A percentile compares a stretch with the other conserved stretches of the same genome.
phyloP scores from a whole-genome alignment of 2,888 invertebrate genomes.

The Amblyjoppa fuscipennis region DNA sequence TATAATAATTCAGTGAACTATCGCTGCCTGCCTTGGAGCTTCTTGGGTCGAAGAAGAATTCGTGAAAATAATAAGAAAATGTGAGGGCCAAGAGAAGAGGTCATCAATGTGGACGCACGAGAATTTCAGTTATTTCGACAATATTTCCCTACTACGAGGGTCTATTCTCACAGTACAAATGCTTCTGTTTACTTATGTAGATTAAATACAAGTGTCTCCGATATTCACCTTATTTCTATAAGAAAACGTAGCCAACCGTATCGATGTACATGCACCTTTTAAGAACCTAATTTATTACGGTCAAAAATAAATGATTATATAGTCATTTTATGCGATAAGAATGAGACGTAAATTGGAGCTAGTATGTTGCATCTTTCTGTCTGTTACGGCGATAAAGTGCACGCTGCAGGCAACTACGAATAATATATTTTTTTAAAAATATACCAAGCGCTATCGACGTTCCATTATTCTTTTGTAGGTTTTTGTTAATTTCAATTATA shows the following conservation, averaged over 20 bases:
- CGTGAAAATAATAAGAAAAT: background rate
- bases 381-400: too few relatives aligned
- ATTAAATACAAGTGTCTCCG: background rate
- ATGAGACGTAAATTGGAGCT: too few relatives aligned
- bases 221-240: background rate
- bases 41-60: background rate
- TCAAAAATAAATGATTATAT: too few relatives aligned
- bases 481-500: too few relatives aligned
- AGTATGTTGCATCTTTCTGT: too few relatives aligned
- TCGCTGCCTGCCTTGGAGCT: background rate
- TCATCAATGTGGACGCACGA: background rate
- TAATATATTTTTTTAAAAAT: too few relatives aligned
- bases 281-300: too few relatives aligned
- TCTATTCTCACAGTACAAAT: background rate
- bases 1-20: constrained; percentile 21
- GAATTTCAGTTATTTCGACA: background rate
- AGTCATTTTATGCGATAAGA: too few relatives aligned
- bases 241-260: constrained; percentile 1
- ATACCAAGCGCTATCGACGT: too few relatives aligned
- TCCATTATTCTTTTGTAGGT: too few relatives aligned
- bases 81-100: background rate
- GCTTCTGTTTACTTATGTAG: background rate
- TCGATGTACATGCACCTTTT: background rate
- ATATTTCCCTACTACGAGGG: too few relatives aligned
- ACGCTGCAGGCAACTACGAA: too few relatives aligned